phyloP scores from a whole-genome alignment of 2,797 vertebrate species.

The Gallinago solitaria region DNA sequence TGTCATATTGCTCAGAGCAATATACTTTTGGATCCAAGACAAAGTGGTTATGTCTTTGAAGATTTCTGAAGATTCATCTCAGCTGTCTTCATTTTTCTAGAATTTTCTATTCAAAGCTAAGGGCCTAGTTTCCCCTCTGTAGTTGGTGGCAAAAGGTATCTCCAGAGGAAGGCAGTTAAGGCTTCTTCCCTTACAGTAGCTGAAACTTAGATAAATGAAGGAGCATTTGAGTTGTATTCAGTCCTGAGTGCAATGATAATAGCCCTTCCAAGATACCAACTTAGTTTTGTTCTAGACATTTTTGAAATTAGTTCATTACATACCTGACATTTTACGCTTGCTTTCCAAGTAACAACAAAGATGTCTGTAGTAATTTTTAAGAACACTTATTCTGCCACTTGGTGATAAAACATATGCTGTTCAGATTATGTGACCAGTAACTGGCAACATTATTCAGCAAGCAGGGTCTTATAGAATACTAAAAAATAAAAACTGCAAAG shows the following conservation, averaged over 20 bases:
- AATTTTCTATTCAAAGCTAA: neutral
- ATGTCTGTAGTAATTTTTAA: neutral
- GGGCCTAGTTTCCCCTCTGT: neutral
- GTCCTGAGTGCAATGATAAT: neutral
- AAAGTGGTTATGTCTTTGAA: neutral
- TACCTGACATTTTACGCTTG: neutral
- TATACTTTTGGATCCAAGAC: neutral
- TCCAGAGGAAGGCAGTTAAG: neutral
- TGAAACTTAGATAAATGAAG: neutral
- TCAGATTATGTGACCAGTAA: neutral
- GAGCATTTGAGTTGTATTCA: neutral
- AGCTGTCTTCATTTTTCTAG: neutral
- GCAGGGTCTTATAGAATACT: neutral
- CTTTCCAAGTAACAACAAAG: neutral
- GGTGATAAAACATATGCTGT: neutral
- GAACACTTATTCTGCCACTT: neutral
- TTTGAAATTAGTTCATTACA: neutral
- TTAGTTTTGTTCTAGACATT: neutral
- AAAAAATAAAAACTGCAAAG: conserved; percentile 26
- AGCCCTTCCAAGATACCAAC: neutral
- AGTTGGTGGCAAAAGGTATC: neutral
- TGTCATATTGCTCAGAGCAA: neutral
- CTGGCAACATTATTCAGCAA: neutral
- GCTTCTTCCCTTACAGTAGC: neutral
- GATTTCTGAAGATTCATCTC: neutral